A percentile compares a stretch with the other conserved stretches of the same genome.
Conservation (phyloP, 2,113 vertebrate species). For the Eolophus roseicapilla region DNA sequence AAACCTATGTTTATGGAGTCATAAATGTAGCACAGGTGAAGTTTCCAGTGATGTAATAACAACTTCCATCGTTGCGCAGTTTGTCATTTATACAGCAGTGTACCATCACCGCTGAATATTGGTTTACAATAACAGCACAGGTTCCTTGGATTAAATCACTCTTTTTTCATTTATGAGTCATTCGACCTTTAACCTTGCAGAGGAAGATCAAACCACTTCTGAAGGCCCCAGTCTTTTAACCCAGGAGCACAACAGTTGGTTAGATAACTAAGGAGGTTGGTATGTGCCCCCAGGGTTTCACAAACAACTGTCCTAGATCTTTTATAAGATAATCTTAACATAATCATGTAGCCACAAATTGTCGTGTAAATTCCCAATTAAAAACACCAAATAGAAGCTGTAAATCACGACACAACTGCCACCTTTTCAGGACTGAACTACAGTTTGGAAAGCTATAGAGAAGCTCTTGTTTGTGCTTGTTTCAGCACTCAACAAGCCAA, state of each 20-base stretch:
- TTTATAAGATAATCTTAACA: slow-evolving; percentile 73
- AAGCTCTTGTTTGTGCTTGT: background rate
- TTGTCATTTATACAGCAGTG: slow-evolving; percentile 80
- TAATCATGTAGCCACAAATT: slow-evolving; percentile 64
- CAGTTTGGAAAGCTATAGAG: background rate
- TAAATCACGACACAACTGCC: slow-evolving; percentile 55
- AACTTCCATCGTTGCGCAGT: slow-evolving; percentile 65
- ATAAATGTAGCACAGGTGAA: slow-evolving; percentile 73
- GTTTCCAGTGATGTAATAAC: slow-evolving; percentile 73
- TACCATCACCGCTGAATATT: slow-evolving; percentile 73
- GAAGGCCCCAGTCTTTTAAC: slow-evolving; percentile 78
- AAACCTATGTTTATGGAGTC: slow-evolving; percentile 66
- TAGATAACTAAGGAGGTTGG: slow-evolving; percentile 78
- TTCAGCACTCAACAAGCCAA: background rate
- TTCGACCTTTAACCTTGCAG: slow-evolving; percentile 78
- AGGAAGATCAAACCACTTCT: slow-evolving; percentile 82
- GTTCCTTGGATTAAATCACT: slow-evolving; percentile 79
- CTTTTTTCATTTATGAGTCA: slow-evolving; percentile 82
- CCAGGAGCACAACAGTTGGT: slow-evolving; percentile 71
- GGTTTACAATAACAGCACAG: slow-evolving; percentile 81
- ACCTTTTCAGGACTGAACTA: background rate
- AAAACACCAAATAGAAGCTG: slow-evolving; percentile 65
- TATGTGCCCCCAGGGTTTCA: slow-evolving; percentile 75
- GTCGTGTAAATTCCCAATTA: slow-evolving; percentile 68
- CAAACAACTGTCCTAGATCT: slow-evolving; percentile 72